A percentile compares a stretch with the other conserved stretches of the same genome.
These are phyloP conservation scores for Nemopilema nomurai DNA, from an alignment of 30 jellyfish, hydroid and myxozoan genomes.

Conservation along the genomic window DNA sequence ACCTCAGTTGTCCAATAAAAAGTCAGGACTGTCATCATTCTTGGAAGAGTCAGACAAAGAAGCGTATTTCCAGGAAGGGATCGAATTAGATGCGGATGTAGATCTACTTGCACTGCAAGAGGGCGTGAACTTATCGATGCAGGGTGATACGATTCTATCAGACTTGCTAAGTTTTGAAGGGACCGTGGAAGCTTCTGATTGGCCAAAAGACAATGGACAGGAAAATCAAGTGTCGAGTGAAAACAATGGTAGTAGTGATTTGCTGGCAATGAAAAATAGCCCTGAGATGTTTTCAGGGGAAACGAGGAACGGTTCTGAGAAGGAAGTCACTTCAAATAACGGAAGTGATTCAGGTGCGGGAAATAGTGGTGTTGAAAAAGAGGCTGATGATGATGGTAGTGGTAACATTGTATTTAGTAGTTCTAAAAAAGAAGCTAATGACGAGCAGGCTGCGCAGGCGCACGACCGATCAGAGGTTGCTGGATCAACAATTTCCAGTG, in stretches of 20 bases:
- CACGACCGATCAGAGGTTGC: too few species aligned
- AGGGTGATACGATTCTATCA: constrained; percentile 6
- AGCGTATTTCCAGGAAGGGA: not conserved
- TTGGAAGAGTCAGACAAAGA: constrained; percentile 18
- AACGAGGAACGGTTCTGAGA: not conserved
- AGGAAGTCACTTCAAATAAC: not conserved
- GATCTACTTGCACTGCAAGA: constrained; percentile 12
- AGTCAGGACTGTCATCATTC: not conserved
- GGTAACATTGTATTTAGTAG: too few species aligned
- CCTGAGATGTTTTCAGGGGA: not conserved
- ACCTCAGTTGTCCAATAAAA: not conserved
- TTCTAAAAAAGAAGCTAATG: too few species aligned
- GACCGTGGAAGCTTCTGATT: not conserved
- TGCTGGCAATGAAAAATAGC: not conserved
- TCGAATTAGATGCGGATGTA: constrained; percentile 13
- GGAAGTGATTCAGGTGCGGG: not conserved
- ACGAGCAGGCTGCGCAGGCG: too few species aligned
- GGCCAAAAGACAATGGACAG: not conserved
- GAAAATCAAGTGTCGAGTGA: not conserved
- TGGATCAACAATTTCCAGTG: too few species aligned
- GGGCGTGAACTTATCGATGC: constrained; percentile 1
- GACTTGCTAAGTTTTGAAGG: constrained; percentile 10
- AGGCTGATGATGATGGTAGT: too few species aligned
- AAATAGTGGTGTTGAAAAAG: not conserved
- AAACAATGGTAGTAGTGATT: not conserved